A percentile compares a stretch with the other conserved stretches of the same genome.
Conservation (phyloP, 2,797 vertebrate genomes). For the Centroberyx gerrardi region DNA sequence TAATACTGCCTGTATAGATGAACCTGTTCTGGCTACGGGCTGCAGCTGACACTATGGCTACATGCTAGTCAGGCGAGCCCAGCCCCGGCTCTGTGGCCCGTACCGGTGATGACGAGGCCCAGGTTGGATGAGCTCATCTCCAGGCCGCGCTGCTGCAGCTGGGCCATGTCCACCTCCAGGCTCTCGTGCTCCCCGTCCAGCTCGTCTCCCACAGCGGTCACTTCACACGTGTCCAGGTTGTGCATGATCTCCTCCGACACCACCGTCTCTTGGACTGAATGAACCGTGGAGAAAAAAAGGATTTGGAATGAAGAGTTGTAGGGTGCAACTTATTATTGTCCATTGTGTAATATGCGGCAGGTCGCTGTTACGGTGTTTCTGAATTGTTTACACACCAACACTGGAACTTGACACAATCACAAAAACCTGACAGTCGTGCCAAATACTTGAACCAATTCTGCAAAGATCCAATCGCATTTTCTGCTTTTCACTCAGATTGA, state of each 20-base stretch:
- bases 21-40: background rate
- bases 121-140: slow-evolving; percentile 93
- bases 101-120: slow-evolving; percentile 94
- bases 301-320: background rate
- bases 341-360: too few relatives aligned
- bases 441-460: too few relatives aligned
- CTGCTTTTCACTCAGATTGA: background rate
- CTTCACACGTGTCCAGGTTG: slow-evolving; percentile 96
- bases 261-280: slow-evolving; percentile 95
- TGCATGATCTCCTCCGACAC: slow-evolving; percentile 99
- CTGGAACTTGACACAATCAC: too few relatives aligned
- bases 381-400: background rate
- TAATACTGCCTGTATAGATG: background rate
- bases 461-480: too few relatives aligned
- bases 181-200: slow-evolving; percentile 94
- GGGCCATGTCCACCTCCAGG: slow-evolving; percentile 91
- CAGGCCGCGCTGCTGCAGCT: slow-evolving; percentile 92
- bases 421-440: too few relatives aligned
- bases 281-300: background rate
- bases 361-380: background rate
- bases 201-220: slow-evolving; percentile 93
- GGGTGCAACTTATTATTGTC: background rate
- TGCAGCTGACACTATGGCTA: background rate
- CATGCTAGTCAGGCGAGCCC: background rate
- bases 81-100: slow-evolving; percentile 6